Evolutionary conservation across 2,113 vertebrate species (phyloP), one percentile per base, ranked within the genome.

Genomic region (Macquaria ambigua): DNA sequence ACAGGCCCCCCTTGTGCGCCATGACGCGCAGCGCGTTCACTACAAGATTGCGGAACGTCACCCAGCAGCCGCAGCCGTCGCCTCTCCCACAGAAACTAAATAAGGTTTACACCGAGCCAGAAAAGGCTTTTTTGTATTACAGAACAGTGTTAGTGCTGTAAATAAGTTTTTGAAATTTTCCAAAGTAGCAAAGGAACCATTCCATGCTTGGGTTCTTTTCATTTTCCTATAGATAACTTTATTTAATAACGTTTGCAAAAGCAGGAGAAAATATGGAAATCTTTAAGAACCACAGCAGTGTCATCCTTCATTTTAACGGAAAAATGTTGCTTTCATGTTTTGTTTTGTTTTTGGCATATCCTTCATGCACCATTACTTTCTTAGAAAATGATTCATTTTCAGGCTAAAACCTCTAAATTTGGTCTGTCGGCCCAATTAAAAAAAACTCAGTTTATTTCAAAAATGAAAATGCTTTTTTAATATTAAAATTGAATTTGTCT

Each of bases 1-100:
- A 92, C 92, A 93, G 81, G 79, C 77, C 63, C 31, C 77, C 83
- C 43, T 41, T 72, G 90, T 87, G 86, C 81, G 79, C 71, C 63
- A 59, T 43, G 81, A 88, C 82, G 83, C 79, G 79, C 74, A 10
- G 75, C 74, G 58, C 52, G 72, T 61, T 84, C 46, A 23, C 72
- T 43, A 25, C 48, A 31, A 68, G 56, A 68, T 74, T 77, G 48
- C 80, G 73, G 77, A 55, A 41, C 61, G 63, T 82, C 55, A 68
- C 53, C 25, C 58, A 73, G 31, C 72, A 83, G 82, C 56, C 59
- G 39, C 77, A 68, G 28, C 56, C 48, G 46, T 70, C 63, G 9
- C 64, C n/a, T 83, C 63, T 79, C 31, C 20, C 55, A 23, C 64
- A 34, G 21, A 67, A 56, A 72, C 58, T 28, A 53, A 56, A 72